Base-by-base conservation (phyloP, 2,888 invertebrate species). In the Acrocyrtus sp. region DNA sequence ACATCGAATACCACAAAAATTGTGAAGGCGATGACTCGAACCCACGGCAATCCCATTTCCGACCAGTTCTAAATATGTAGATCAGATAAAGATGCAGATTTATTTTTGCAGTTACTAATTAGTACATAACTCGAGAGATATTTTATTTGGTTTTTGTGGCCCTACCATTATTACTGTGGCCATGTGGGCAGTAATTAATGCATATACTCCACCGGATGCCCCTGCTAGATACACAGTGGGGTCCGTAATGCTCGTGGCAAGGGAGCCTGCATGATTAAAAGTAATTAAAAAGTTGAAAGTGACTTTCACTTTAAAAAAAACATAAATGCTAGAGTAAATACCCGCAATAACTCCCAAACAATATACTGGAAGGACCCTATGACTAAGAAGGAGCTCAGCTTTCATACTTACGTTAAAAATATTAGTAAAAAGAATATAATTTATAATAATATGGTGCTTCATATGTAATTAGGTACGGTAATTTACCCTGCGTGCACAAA, bases 1-100 rank as follows among this genome's bases (percentile, higher is more conserved):
- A 96, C 87, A 85, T 99, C 98, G 43, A 92, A 90, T 0, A 87
- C 89, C 3, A 93, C 92, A 77, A 98, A 88, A 4, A 95, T 84
- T 0, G 95, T 81, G 83, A 98, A 93, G 26, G 95, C 89, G 8
- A 93, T 83, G 27, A 98, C 87, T 82, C 98, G 94, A 8, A 94
- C 87, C 77, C 92, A 88, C 1, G 95, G 94, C 83, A 92, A 95
- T 83, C 96, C 94, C 98, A 99, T 99, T 85, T 98, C 95, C n/a
- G 89, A 88, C 94, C 96, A 99, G 85, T 99, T 99, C 94, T 95
- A 85, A 34, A 87, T n/a, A n/a, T n/a, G 87, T 81, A 65, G 21
- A 51, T 24, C 45, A 21, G 15, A 51, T 63, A 21, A 8, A 43
- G 21, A 39, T 19, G 56, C 27, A n/a, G 48, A 26, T 29, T 41